These are phyloP conservation scores for Rhabdornis inornatus DNA, from an alignment of 2,113 vertebrate species.

Conservation along the genomic window DNA sequence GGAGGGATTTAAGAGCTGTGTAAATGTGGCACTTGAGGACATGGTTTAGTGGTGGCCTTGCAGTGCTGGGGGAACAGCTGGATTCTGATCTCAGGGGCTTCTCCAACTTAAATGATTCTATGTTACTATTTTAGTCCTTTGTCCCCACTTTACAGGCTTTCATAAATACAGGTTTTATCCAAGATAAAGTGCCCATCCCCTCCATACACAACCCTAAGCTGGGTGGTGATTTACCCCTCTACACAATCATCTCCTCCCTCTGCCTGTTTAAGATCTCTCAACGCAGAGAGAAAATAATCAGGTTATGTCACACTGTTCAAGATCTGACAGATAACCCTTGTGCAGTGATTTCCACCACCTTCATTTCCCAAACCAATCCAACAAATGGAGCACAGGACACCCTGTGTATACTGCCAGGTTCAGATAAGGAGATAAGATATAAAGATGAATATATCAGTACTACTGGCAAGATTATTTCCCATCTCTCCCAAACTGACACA, in stretches of 20 bases:
- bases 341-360: background rate
- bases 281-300: background rate
- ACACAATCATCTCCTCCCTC: background rate
- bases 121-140: background rate
- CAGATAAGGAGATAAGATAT: background rate
- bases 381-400: accelerated
- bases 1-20: background rate
- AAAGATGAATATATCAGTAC: background rate
- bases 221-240: background rate
- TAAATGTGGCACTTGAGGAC: background rate
- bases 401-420: background rate
- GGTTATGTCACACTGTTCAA: background rate
- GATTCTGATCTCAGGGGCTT: background rate
- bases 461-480: background rate
- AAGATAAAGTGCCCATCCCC: background rate
- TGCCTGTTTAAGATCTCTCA: background rate
- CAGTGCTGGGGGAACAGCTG: background rate
- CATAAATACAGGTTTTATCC: background rate
- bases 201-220: background rate
- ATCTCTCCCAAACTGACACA: background rate
- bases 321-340: background rate
- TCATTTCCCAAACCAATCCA: background rate
- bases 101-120: background rate
- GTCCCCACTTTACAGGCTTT: background rate
- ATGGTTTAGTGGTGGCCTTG: background rate